Evolutionary conservation across 2,888 invertebrate genomes (phyloP), one percentile per base, ranked within the genome.

Genomic region (Nudaria mundana): DNA sequence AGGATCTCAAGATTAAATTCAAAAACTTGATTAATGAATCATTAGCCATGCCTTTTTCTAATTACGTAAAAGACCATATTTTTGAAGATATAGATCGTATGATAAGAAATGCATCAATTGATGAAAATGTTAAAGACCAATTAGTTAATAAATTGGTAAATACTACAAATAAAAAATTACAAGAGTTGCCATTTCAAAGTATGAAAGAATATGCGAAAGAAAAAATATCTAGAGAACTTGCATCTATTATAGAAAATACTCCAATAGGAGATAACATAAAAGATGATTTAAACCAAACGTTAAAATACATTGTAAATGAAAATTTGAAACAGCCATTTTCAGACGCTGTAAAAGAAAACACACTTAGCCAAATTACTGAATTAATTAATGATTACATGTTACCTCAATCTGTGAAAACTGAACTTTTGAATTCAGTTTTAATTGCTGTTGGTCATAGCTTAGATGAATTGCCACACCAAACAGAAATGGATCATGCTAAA

Each of bases 11-110:
- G 25, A 13, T 30, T 5, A 38, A 34, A 31, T 0, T 40, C 0
- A 28, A 42, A 5, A 12, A 16, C 1, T 23, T 35, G 5, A 3
- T 50, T 10, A 30, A 22, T n/a, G 29, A 44, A 10, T 37, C 39
- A 28, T 32, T 41, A 13, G 23, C 28, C 1, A 25, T 14, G n/a
- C 31, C 42, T 7, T 23, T 37, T 18, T 36, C 47, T 10, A 13
- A 40, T 16, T 24, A 41, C 12, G 18, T 40, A n/a, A 31, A 26
- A 38, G 23, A 33, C 13, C 22, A 4, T 3, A 20, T 50, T n/a
- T 32, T 4, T 15, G 14, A 44, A 1, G 30, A 26, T 38, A 33
- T 49, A 13, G 16, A 10, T 6, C 18, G n/a, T 15, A 35, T 42
- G 14, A 13, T 41, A 16, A 22, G 7, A 3, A 25, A 37, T 0